Conservation (phyloP, 2,797 vertebrate species). For the Melanotaenia maccullochi region DNA sequence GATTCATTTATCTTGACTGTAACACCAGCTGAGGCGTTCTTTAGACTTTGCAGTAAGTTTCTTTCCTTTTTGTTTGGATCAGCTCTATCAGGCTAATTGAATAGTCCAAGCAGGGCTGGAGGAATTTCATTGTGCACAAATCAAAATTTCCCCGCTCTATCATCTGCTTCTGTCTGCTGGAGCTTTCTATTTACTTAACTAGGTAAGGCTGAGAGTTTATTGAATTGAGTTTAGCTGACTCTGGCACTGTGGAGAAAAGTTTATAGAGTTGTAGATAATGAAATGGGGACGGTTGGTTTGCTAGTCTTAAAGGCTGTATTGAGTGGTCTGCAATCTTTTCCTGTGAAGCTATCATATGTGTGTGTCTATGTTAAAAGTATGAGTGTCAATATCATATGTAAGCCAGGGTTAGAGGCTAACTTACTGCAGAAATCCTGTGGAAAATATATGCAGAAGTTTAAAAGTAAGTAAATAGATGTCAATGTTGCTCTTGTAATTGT, state of each 20-base stretch:
- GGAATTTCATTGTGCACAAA: constrained; percentile 32
- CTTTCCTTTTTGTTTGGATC: constrained; percentile 8
- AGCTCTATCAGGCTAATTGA: constrained; percentile 13
- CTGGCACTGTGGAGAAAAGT: constrained; percentile 37
- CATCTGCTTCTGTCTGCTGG: constrained; percentile 50
- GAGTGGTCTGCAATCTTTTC: constrained; percentile 54
- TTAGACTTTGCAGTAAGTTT: constrained; percentile 4
- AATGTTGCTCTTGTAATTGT: constrained; percentile 26
- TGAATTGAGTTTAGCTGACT: constrained; percentile 58
- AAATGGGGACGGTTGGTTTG: constrained; percentile 63
- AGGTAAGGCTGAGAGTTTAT: constrained; percentile 51
- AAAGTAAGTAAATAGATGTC: constrained; percentile 27
- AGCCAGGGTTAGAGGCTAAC: constrained; percentile 39
- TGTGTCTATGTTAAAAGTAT: constrained; percentile 24
- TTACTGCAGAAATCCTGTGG: constrained; percentile 38
- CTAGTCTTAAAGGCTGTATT: constrained; percentile 60
- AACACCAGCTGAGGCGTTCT: not conserved
- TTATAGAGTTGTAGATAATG: constrained; percentile 72
- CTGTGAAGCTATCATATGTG: constrained; percentile 44
- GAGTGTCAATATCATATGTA: constrained; percentile 32
- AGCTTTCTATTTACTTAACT: constrained; percentile 44
- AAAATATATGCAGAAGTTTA: constrained; percentile 39
- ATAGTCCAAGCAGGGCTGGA: constrained; percentile 23
- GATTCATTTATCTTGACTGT: constrained; percentile 22
- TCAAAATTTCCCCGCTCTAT: constrained; percentile 56